These are phyloP conservation scores for Holocentrus rufus DNA, from an alignment of 2,797 vertebrate species.

Conservation along the genomic window DNA sequence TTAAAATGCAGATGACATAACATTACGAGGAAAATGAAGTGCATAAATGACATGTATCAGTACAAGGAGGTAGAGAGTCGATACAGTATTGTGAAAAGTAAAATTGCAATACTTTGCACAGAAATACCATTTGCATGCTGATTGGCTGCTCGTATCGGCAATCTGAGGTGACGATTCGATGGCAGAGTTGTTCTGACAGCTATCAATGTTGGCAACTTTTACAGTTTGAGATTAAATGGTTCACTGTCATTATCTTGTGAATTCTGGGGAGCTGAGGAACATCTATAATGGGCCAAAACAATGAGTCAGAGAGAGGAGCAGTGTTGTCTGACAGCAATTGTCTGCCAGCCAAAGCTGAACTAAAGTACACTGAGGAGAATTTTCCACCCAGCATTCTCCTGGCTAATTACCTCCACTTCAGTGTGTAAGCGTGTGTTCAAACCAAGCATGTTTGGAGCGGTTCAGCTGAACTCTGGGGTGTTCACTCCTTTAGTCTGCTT, in stretches of 20 bases:
- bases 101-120: no score
- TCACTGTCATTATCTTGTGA: neutral
- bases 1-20: no score
- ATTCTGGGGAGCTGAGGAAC: conserved; percentile 3
- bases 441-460: no score
- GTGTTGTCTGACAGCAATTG: no score
- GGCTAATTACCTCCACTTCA: no score
- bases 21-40: no score
- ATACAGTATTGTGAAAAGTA: neutral
- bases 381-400: neutral
- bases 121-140: conserved; percentile 11
- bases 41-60: neutral
- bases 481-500: no score
- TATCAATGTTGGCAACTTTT: conserved; percentile 5
- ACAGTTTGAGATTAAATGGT: conserved; percentile 27
- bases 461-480: no score
- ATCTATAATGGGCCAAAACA: neutral
- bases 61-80: no score
- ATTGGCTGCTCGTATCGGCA: conserved; percentile 42
- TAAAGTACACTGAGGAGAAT: neutral
- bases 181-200: conserved; percentile 37
- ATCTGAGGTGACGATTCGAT: conserved; percentile 39
- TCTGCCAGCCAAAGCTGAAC: neutral
- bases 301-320: neutral
- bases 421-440: no score